These are phyloP conservation scores for Pyrocephalus nanus DNA, from an alignment of 2,797 vertebrate species.

Conservation along the genomic window DNA sequence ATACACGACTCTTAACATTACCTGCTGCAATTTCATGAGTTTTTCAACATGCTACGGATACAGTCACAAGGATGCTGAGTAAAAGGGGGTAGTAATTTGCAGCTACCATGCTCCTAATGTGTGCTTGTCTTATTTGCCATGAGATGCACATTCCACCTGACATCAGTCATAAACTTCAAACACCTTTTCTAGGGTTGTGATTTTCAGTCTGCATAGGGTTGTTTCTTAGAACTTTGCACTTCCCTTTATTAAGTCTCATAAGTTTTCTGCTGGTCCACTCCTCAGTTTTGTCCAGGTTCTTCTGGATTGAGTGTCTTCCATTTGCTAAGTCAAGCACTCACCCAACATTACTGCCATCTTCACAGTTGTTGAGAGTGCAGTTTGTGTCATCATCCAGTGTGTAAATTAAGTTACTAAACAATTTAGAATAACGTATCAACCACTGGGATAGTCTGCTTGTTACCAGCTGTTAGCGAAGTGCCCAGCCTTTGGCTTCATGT, in stretches of 20 bases:
- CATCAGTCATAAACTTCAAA: not conserved
- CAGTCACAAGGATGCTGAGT: not conserved
- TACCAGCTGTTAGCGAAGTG: not conserved
- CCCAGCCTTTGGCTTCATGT: not conserved
- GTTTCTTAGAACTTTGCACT: not conserved
- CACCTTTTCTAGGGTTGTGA: not conserved
- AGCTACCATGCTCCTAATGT: not conserved
- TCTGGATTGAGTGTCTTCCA: not conserved
- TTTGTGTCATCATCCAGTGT: not conserved
- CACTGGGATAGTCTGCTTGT: not conserved
- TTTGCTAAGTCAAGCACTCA: not conserved
- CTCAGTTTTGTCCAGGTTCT: not conserved
- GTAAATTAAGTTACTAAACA: not conserved
- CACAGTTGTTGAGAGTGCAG: not conserved
- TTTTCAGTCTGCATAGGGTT: not conserved
- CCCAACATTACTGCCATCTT: not conserved
- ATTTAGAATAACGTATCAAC: not conserved
- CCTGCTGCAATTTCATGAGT: not conserved
- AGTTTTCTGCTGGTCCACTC: not conserved
- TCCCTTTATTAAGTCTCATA: not conserved
- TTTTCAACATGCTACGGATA: not conserved
- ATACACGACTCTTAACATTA: not conserved
- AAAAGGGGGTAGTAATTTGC: not conserved
- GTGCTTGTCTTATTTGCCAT: not conserved
- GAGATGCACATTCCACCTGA: not conserved